Percentiles rank a stretch among this genome's conserved stretches.
Evolutionary conservation across 2,888 invertebrate species (phyloP).

Genomic region (Sepiola atlantica): DNA sequence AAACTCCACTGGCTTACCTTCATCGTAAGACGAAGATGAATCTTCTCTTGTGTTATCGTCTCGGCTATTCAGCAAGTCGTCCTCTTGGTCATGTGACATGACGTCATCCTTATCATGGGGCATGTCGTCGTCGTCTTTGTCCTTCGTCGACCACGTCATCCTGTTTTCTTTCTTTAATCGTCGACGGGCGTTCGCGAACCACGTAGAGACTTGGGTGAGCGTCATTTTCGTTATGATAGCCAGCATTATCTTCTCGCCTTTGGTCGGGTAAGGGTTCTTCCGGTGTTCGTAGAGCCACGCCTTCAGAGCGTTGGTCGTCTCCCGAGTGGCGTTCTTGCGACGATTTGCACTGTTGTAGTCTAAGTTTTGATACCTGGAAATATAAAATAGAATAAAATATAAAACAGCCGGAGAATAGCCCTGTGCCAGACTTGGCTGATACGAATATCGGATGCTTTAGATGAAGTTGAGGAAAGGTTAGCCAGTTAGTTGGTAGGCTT

Average conservation of each 20-base stretch:
- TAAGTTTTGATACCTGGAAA: slow-evolving; percentile 64
- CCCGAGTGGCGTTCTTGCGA: slow-evolving; percentile 96
- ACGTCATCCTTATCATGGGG: slow-evolving; percentile 67
- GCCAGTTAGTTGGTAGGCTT: neutral
- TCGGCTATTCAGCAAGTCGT: slow-evolving; percentile 41
- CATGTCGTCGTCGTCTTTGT: slow-evolving; percentile 74
- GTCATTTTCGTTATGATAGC: slow-evolving; percentile 97
- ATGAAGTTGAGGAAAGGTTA: neutral
- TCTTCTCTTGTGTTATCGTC: neutral
- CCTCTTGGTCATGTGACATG: slow-evolving; percentile 61
- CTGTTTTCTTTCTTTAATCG: slow-evolving; percentile 97
- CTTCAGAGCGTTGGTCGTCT: slow-evolving; percentile 96
- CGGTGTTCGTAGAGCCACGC: slow-evolving; percentile 98
- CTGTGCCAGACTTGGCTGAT: neutral
- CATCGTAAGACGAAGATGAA: slow-evolving; percentile 36
- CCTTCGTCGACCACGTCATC: slow-evolving; percentile 97
- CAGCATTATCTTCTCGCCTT: slow-evolving; percentile 96
- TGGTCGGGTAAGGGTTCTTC: slow-evolving; percentile 96
- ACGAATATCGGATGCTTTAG: neutral
- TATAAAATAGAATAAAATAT: neutral
- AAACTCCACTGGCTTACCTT: neutral
- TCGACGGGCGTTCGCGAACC: slow-evolving; percentile 96
- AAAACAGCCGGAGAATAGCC: neutral
- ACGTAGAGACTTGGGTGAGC: slow-evolving; percentile 90
- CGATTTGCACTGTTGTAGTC: slow-evolving; percentile 89